Evolutionary conservation across 2,888 invertebrate species (phyloP).

Genomic region (Trichacis sp.): DNA sequence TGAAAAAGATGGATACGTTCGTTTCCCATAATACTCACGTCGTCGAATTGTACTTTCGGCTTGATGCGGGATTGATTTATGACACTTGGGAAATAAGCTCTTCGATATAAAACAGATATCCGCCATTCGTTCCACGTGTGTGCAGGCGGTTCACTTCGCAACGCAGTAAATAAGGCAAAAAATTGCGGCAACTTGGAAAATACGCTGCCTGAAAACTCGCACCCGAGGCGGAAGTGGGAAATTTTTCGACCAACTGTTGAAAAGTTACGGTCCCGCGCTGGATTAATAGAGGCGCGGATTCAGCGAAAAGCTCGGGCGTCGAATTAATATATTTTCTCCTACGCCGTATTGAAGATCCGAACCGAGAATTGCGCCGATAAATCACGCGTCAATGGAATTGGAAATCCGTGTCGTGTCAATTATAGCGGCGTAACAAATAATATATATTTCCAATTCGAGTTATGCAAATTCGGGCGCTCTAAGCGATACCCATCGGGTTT

Average conservation of each 20-base stretch:
- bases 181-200: conserved; percentile 34
- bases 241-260: not conserved
- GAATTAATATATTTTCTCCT: no score
- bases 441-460: not conserved
- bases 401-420: conserved; percentile 12
- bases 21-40: conserved; percentile 12
- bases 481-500: conserved; percentile 29
- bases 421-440: conserved; percentile 6
- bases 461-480: conserved; percentile 14
- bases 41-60: conserved; percentile 1
- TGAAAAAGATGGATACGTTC: conserved; percentile 7
- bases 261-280: conserved; percentile 1
- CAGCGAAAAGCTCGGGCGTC: not conserved
- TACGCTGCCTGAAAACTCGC: conserved; percentile 6
- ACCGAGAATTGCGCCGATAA: not conserved
- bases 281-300: not conserved
- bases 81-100: conserved; percentile 39
- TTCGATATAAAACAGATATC: conserved; percentile 37
- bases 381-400: not conserved
- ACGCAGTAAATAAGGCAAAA: conserved; percentile 33
- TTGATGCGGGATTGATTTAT: conserved; percentile 30
- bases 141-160: conserved; percentile 29
- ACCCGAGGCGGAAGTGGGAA: no score
- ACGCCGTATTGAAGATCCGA: no score
- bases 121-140: conserved; percentile 20